phyloP scores from a whole-genome alignment of 2,888 invertebrate genomes.

The Coelogynopora nodosa region DNA sequence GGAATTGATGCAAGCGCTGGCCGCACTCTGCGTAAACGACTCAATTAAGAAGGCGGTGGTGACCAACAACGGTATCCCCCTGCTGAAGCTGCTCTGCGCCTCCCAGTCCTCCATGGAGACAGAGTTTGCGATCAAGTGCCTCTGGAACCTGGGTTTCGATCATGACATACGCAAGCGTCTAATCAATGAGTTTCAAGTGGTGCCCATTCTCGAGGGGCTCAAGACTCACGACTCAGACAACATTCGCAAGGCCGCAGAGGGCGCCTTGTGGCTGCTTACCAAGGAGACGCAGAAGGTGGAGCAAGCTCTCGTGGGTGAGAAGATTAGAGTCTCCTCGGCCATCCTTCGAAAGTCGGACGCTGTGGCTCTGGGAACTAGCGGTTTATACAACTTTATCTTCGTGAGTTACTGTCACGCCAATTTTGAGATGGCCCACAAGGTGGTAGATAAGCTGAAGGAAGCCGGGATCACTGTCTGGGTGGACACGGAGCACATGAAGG shows the following conservation, averaged over 20 bases:
- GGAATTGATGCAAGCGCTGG: slow-evolving; percentile 54
- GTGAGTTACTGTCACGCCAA: slow-evolving; percentile 56
- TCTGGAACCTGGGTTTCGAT: slow-evolving; percentile 56
- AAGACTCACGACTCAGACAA: slow-evolving; percentile 51
- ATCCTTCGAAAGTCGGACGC: not conserved
- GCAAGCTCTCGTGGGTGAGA: not conserved
- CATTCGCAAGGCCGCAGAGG: slow-evolving; percentile 51
- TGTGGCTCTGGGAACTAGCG: not conserved
- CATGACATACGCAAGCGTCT: slow-evolving; percentile 52
- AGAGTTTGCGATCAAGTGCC: slow-evolving; percentile 51
- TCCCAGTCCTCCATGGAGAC: slow-evolving; percentile 52
- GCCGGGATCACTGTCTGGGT: slow-evolving; percentile 38
- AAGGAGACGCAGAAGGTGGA: not conserved
- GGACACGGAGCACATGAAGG: slow-evolving; percentile 42
- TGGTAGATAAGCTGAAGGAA: slow-evolving; percentile 49
- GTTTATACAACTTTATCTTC: slow-evolving; percentile 44
- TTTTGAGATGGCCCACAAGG: slow-evolving; percentile 51
- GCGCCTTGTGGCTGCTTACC: slow-evolving; percentile 54
- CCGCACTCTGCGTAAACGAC: slow-evolving; percentile 56
- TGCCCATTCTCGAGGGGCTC: slow-evolving; percentile 51
- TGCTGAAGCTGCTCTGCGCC: slow-evolving; percentile 52
- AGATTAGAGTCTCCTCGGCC: not conserved
- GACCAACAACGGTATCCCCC: slow-evolving; percentile 52
- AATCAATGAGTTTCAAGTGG: slow-evolving; percentile 50
- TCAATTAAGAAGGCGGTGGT: slow-evolving; percentile 56